These are phyloP conservation scores for Rapana venosa DNA, from an alignment of 2,888 invertebrate genomes.

Conservation along the genomic window DNA sequence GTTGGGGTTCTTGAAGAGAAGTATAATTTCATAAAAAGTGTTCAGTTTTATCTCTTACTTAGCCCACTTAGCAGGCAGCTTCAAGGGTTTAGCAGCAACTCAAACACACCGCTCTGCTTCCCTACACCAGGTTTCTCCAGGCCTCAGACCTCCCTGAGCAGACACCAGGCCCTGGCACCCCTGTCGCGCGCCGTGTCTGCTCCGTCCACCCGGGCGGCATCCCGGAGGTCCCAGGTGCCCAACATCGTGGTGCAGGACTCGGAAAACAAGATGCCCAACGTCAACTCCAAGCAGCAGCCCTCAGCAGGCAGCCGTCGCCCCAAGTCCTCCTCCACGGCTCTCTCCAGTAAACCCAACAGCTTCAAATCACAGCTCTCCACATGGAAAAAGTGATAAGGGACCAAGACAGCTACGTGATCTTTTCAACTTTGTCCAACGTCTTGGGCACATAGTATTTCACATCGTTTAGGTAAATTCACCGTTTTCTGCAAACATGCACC, in stretches of 20 bases:
- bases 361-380: constrained; percentile 10
- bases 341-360: constrained; percentile 25
- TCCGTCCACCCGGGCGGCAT: neutral
- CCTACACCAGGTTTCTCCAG: neutral
- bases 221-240: constrained; percentile 27
- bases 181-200: constrained; percentile 30
- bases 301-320: constrained; percentile 26
- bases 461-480: too few relatives aligned
- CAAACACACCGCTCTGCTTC: too few relatives aligned
- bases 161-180: neutral
- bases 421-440: neutral
- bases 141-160: constrained; percentile 32
- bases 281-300: neutral
- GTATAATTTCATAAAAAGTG: too few relatives aligned
- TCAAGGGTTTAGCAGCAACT: too few relatives aligned
- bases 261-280: constrained; percentile 4
- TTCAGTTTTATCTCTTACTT: too few relatives aligned
- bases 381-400: neutral
- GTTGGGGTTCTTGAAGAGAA: too few relatives aligned
- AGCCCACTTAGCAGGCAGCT: too few relatives aligned
- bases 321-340: constrained; percentile 27
- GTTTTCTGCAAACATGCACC: too few relatives aligned
- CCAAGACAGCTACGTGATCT: neutral
- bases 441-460: too few relatives aligned
- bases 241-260: constrained; percentile 29